Base-by-base conservation (phyloP, 1,140 invertebrate genomes). In the Caligus rogercresseyi region DNA sequence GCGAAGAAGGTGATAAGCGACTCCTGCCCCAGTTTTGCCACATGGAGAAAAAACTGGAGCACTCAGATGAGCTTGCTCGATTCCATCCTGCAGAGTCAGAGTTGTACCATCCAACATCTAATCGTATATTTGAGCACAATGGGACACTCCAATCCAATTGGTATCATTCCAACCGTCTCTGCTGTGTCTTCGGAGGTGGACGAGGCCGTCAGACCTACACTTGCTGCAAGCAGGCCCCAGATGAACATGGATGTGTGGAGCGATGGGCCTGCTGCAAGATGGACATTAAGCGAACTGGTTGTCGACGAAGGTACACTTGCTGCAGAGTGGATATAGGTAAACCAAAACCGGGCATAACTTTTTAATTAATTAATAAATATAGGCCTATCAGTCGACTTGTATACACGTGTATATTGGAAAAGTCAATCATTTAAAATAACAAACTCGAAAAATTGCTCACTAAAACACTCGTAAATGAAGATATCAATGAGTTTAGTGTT, bases 201-300 rank as follows among this genome's bases (percentile, higher is more conserved):
- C 13, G 21, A 19, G n/a, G 21, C 11, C 53, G 11, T 7, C 13
- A 54, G 53, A 54, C n/a, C 13, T 54, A 23, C 11, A 23, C 53
- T 15, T 54, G 53, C 53, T 54, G 53, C 21, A 23, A 23, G n/a
- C 53, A 23, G 21, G 7, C n/a, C 21, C n/a, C 53, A 14, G 53
- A 54, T 7, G n/a, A 54, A 54, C n/a, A 54, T 19, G 53, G 53
- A 19, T 54, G 53, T 54, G 53, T 54, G 13, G n/a, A 54, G 21
- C 13, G 21, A 20, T 54, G 53, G 53, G 53, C 53, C 7, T 54
- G 53, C 16, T 54, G 53, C 21, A 54, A 54, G 16, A 16, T 16
- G 53, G 21, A 19, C 16, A 11, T 54, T 15, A 54, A 16, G 21
- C 11, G n/a, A 54, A 20, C 13, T 4, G n/a, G n/a, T 7, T 54